Percentiles rank a stretch among this genome's conserved stretches.
phyloP scores from a whole-genome alignment of 2,113 vertebrate species.

The Thalassoma bifasciatum region DNA sequence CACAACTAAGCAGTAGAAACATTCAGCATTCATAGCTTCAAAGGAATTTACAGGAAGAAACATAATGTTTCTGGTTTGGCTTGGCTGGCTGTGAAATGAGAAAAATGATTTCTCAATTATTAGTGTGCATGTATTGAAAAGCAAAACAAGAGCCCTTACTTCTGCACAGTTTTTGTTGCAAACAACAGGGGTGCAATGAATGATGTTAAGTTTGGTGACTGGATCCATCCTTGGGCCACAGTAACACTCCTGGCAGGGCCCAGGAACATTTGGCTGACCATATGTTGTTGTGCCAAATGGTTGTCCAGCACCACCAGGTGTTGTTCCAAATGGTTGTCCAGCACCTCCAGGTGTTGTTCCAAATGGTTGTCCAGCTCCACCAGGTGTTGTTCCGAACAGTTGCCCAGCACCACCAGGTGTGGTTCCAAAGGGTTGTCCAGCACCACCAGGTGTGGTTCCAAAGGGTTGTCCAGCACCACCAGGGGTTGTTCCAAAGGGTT shows the following conservation, averaged over 20 bases:
- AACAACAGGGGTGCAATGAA: not conserved
- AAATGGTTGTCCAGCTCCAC: not conserved
- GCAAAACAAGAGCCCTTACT: not conserved
- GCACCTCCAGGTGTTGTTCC: not conserved
- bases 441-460: not conserved
- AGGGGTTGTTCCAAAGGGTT: too few species aligned
- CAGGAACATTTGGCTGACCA: not conserved
- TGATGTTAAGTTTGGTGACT: not conserved
- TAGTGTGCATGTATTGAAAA: not conserved
- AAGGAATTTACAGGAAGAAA: too few species aligned
- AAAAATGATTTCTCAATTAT: too few species aligned
- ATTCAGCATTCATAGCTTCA: too few species aligned
- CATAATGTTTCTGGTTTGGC: too few species aligned
- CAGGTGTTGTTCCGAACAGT: too few species aligned
- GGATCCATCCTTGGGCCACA: constrained; percentile 70
- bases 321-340: not conserved
- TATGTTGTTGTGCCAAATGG: not conserved
- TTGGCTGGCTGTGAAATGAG: too few species aligned
- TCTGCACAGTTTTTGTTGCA: not conserved
- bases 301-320: too few species aligned
- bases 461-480: not conserved
- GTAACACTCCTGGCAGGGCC: constrained; percentile 79
- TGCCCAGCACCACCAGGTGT: not conserved
- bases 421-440: not conserved
- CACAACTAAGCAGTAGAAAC: too few species aligned